Percentiles rank a stretch among this genome's conserved stretches.
Evolutionary conservation across 2,888 invertebrate genomes (phyloP).

Genomic region (Orthonevra nobilis): DNA sequence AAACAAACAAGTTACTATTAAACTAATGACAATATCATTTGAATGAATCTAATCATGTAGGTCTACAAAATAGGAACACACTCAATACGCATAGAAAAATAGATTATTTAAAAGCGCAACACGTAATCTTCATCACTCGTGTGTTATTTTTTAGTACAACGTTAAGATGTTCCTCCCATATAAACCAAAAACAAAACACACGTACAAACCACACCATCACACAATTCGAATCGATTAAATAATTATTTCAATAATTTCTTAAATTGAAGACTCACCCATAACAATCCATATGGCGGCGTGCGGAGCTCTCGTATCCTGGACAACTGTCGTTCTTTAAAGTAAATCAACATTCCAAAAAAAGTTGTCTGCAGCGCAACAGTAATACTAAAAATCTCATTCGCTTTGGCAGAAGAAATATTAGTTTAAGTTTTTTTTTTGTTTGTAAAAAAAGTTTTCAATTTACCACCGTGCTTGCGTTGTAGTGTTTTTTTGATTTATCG

Average conservation of each 20-base stretch:
- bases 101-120: too few relatives aligned
- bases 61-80: too few relatives aligned
- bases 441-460: conserved; percentile 73
- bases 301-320: neutral
- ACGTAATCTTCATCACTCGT: too few relatives aligned
- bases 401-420: conserved; percentile 67
- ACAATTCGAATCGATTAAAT: conserved; percentile 25
- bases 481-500: conserved; percentile 16
- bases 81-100: too few relatives aligned
- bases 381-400: conserved; percentile 64
- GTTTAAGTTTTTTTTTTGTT: conserved; percentile 48
- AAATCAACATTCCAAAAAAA: conserved; percentile 59
- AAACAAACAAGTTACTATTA: too few relatives aligned
- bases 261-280: conserved; percentile 45
- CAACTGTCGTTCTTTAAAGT: conserved; percentile 47
- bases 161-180: too few relatives aligned
- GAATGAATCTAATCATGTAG: too few relatives aligned
- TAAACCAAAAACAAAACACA: too few relatives aligned
- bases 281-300: conserved; percentile 45
- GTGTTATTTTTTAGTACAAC: too few relatives aligned
- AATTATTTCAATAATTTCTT: neutral
- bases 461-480: conserved; percentile 76
- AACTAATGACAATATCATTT: too few relatives aligned
- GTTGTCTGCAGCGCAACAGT: conserved; percentile 34
- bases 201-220: neutral